Evolutionary conservation across 2,888 invertebrate genomes (phyloP).

Genomic region (Eilema griseolum): DNA sequence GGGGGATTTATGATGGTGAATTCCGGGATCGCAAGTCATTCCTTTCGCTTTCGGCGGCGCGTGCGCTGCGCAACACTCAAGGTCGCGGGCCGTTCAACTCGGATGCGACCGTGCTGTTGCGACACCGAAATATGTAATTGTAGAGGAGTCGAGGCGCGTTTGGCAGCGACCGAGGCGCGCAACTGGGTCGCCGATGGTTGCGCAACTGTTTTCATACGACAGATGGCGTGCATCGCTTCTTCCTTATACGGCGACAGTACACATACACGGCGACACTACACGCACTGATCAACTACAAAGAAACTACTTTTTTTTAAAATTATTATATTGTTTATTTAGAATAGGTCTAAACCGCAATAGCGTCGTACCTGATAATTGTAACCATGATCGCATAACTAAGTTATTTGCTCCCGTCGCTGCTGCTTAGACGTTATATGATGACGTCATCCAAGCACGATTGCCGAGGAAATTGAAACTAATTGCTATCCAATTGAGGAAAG

Average conservation of each 20-base stretch:
- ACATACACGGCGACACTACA: conserved; percentile 66
- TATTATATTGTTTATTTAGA: conserved; percentile 47
- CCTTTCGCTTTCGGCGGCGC: conserved; percentile 84
- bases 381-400: conserved; percentile 54
- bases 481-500: conserved; percentile 50
- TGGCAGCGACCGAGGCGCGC: conserved; percentile 81
- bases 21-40: conserved; percentile 69
- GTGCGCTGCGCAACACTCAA: conserved; percentile 81
- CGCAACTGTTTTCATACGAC: conserved; percentile 78
- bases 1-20: conserved; percentile 58
- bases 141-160: conserved; percentile 83
- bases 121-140: conserved; percentile 86
- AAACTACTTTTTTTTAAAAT: conserved; percentile 45
- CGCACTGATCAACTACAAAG: conserved; percentile 56
- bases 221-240: conserved; percentile 81
- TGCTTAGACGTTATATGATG: conserved; percentile 45
- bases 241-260: conserved; percentile 74
- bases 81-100: conserved; percentile 87
- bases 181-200: conserved; percentile 82
- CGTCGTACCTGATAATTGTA: conserved; percentile 40
- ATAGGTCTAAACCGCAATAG: conserved; percentile 49
- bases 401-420: conserved; percentile 42
- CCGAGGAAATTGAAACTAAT: conserved; percentile 48
- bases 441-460: conserved; percentile 35
- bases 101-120: conserved; percentile 85